Evolutionary conservation across 2,113 vertebrate species (phyloP).

Genomic region (Glaucidium brasilianum): DNA sequence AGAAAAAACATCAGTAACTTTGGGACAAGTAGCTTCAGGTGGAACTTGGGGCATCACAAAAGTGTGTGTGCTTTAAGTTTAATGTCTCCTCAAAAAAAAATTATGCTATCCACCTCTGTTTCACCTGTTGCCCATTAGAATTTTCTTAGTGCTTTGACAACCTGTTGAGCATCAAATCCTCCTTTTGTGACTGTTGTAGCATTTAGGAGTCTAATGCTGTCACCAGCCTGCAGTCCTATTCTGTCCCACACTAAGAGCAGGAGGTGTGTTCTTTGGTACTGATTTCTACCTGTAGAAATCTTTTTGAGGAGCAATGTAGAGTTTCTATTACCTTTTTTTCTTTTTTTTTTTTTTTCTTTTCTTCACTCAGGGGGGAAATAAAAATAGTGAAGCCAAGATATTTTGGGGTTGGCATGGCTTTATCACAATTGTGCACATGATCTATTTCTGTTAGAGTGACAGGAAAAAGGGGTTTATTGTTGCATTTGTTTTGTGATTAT

Average conservation of each 20-base stretch:
- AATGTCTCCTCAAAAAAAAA: not conserved
- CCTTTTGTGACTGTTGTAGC: not conserved
- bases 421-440: not conserved
- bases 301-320: not conserved
- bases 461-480: not conserved
- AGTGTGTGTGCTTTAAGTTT: not conserved
- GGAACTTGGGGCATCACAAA: not conserved
- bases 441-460: not conserved
- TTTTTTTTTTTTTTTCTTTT: too few species aligned
- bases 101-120: not conserved
- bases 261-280: not conserved
- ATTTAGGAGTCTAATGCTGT: not conserved
- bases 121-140: not conserved
- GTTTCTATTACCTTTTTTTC: not conserved
- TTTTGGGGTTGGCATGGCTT: not conserved
- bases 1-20: not conserved
- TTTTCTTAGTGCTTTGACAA: not conserved
- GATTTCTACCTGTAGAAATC: not conserved
- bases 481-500: not conserved
- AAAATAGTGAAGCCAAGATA: not conserved
- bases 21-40: not conserved
- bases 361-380: too few species aligned
- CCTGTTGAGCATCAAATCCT: not conserved
- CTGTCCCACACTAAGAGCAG: fast-evolving
- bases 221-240: not conserved